Percentiles rank a stretch among this genome's conserved stretches.
Evolutionary conservation across 2,888 invertebrate species (phyloP).

Genomic region (Gerosis bhagava): DNA sequence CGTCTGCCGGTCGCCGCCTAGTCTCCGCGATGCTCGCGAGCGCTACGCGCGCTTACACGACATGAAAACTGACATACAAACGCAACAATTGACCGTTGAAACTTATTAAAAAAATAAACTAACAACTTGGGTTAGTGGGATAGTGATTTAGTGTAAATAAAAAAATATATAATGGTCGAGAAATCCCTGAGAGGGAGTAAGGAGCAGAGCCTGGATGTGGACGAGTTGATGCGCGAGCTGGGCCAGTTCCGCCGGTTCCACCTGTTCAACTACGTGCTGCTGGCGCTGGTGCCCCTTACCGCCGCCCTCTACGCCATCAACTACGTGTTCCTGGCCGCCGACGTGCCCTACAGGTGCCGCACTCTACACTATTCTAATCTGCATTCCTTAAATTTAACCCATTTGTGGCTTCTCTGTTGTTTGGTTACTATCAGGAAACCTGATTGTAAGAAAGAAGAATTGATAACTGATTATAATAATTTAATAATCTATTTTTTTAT

Average conservation of each 20-base stretch:
- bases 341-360: constrained; percentile 70
- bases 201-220: constrained; percentile 56
- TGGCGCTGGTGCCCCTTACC: constrained; percentile 47
- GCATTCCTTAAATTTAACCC: too few species aligned
- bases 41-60: constrained; percentile 8
- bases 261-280: constrained; percentile 52
- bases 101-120: background rate
- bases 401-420: too few species aligned
- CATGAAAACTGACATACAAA: background rate
- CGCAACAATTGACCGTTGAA: background rate
- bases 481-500: too few species aligned
- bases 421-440: too few species aligned
- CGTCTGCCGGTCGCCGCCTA: constrained; percentile 5
- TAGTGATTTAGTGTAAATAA: constrained; percentile 8
- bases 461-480: too few species aligned
- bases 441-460: too few species aligned
- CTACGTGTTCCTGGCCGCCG: constrained; percentile 67
- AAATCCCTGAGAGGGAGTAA: constrained; percentile 1
- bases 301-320: constrained; percentile 58
- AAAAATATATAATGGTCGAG: constrained; percentile 32
- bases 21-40: constrained; percentile 7
- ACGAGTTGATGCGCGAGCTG: constrained; percentile 63
- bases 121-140: background rate
- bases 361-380: too few species aligned
- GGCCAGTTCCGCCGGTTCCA: constrained; percentile 65